Conservation (phyloP, 2,113 vertebrate species). For the Gorsachius goisagi region DNA sequence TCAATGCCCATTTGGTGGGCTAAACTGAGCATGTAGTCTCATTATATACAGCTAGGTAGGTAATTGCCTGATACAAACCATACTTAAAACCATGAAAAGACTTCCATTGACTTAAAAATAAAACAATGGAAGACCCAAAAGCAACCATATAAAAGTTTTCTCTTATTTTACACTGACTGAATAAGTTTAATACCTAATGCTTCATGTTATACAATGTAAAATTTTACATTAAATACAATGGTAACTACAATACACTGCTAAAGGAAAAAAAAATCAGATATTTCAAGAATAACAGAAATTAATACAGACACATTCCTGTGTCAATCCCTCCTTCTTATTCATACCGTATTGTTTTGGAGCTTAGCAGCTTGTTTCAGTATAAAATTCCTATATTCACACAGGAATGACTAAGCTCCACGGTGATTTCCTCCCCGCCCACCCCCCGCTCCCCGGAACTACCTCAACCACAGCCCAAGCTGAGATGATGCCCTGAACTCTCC, state of each 20-base stretch:
- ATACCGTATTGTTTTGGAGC: not conserved
- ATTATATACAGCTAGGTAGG: too few species aligned
- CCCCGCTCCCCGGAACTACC: not conserved
- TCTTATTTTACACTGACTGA: too few species aligned
- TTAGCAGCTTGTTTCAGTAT: not conserved
- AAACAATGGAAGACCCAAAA: too few species aligned
- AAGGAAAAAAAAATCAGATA: not conserved
- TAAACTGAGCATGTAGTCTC: too few species aligned
- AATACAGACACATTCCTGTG: not conserved
- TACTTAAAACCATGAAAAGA: too few species aligned
- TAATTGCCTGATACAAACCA: too few species aligned
- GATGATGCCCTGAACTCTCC: not conserved
- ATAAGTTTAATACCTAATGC: not conserved
- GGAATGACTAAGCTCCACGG: not conserved
- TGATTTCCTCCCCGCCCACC: too few species aligned
- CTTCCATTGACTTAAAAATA: too few species aligned
- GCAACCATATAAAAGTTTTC: too few species aligned
- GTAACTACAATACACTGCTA: not conserved
- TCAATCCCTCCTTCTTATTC: not conserved
- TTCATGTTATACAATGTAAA: not conserved
- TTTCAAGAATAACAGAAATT: not conserved
- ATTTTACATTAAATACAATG: not conserved
- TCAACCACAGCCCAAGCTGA: not conserved
- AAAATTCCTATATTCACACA: not conserved
- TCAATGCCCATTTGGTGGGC: too few species aligned